phyloP scores from a whole-genome alignment of 2,113 vertebrate species.

The Pelodiscus sinensis region DNA sequence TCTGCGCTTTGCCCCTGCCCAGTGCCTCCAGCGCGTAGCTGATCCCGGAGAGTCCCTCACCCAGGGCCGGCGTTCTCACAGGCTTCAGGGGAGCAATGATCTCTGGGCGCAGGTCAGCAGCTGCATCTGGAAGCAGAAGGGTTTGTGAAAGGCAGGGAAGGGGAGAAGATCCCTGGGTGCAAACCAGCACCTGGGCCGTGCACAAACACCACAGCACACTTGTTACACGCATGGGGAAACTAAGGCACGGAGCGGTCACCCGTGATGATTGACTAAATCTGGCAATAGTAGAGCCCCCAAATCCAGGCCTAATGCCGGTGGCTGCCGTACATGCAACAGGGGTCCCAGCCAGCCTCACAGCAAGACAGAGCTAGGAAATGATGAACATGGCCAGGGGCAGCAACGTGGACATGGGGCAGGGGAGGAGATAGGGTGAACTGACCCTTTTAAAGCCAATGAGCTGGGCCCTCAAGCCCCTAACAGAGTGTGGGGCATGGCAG shows the following conservation, averaged over 20 bases:
- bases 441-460: neutral
- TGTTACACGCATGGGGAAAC: neutral
- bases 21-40: neutral
- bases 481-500: neutral
- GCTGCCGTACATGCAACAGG: neutral
- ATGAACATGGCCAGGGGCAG: neutral
- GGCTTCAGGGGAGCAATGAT: neutral
- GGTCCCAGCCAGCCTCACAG: neutral
- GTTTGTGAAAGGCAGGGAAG: neutral
- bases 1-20: no score
- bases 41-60: neutral
- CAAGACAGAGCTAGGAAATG: neutral
- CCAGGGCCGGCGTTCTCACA: neutral
- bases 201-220: neutral
- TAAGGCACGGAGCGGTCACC: neutral
- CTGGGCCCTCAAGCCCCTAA: neutral
- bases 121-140: neutral
- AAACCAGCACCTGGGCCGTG: neutral
- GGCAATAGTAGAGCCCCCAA: no score
- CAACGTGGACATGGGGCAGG: neutral
- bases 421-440: no score
- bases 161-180: neutral
- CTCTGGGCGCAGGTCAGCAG: fast-evolving
- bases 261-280: no score
- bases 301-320: neutral